A percentile compares a stretch with the other conserved stretches of the same genome.
Conservation (phyloP, 1,140 invertebrate genomes). For the Batillaria attramentaria region DNA sequence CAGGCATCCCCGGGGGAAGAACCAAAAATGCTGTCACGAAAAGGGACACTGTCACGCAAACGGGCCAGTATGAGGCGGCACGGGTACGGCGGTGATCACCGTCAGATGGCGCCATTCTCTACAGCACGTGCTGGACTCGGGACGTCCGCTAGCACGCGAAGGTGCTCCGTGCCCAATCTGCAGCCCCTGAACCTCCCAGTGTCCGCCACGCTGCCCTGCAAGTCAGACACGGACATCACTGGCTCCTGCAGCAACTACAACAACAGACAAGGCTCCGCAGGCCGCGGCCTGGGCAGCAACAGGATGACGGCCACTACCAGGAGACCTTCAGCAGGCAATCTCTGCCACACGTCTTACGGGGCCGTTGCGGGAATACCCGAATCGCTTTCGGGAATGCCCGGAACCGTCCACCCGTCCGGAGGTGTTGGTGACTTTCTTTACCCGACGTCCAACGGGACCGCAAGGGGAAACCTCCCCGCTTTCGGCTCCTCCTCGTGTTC, state of each 20-base stretch:
- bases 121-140: background rate
- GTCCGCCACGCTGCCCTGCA: constrained; percentile 13
- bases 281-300: no score
- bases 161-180: constrained; percentile 32
- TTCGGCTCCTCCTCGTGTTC: background rate
- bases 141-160: background rate
- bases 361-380: background rate
- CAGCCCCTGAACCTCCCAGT: constrained; percentile 1
- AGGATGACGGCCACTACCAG: background rate
- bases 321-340: background rate
- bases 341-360: background rate
- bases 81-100: background rate
- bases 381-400: no score
- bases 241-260: no score
- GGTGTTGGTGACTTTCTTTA: background rate
- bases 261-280: no score
- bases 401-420: background rate
- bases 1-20: no score
- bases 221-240: constrained; percentile 25
- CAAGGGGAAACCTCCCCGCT: background rate
- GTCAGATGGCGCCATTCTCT: background rate
- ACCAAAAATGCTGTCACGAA: constrained; percentile 28
- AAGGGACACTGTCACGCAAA: constrained; percentile 32
- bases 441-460: background rate
- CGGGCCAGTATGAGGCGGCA: constrained; percentile 22